A percentile compares a stretch with the other conserved stretches of the same genome.
These are phyloP conservation scores for Zoanthus sansibaricus DNA, from an alignment of 92 coral and sea anemone species.

Conservation along the genomic window DNA sequence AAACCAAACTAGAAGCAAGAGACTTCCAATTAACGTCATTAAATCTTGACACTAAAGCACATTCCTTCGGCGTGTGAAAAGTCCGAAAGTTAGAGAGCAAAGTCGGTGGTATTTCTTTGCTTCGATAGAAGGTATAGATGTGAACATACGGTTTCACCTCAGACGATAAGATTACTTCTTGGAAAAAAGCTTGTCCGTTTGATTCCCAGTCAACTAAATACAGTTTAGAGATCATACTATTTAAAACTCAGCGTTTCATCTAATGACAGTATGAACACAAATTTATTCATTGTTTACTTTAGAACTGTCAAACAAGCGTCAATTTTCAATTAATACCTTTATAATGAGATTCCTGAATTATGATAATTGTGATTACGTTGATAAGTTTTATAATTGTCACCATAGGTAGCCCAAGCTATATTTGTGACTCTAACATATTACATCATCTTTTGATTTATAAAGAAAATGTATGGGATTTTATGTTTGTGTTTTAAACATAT, in stretches of 20 bases:
- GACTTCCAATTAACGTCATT: conserved; percentile 62
- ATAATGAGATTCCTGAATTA: too few species aligned
- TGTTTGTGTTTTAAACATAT: too few species aligned
- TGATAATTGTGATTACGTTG: too few species aligned
- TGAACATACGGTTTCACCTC: conserved; percentile 67
- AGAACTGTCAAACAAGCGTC: background rate
- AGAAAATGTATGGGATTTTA: too few species aligned
- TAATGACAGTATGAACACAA: too few species aligned
- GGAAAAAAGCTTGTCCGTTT: conserved; percentile 67
- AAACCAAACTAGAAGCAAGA: conserved; percentile 47
- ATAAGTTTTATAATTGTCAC: too few species aligned
- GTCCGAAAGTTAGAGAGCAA: conserved; percentile 79
- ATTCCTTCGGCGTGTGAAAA: conserved; percentile 73
- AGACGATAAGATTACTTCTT: conserved; percentile 71
- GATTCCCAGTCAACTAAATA: conserved; percentile 85
- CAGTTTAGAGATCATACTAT: conserved; percentile 60
- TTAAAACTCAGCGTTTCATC: background rate
- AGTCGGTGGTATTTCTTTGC: conserved; percentile 80
- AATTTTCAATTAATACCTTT: too few species aligned
- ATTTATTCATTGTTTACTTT: too few species aligned
- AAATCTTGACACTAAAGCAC: conserved; percentile 56
- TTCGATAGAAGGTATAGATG: conserved; percentile 69
- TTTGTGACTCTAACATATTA: too few species aligned
- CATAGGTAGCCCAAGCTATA: too few species aligned
- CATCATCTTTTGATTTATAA: too few species aligned